phyloP scores from a whole-genome alignment of 2,113 vertebrate genomes.

The Setophaga petechia region DNA sequence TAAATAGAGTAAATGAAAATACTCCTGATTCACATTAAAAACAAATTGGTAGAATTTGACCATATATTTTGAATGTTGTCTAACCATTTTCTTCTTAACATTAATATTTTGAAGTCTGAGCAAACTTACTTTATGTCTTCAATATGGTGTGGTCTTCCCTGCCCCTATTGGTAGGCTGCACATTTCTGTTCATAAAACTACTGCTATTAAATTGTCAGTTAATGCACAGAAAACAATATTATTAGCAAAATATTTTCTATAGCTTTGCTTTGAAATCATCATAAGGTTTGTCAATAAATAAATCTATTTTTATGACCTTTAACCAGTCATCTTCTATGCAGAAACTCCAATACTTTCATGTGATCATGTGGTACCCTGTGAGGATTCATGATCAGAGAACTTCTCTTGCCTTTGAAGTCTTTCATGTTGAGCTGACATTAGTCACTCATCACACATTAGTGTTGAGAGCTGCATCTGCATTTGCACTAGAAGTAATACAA shows the following conservation, averaged over 20 bases:
- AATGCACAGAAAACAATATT: background rate
- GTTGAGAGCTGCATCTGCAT: background rate
- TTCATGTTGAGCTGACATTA: slow-evolving; percentile 9
- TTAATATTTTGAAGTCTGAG: background rate
- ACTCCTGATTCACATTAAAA: background rate
- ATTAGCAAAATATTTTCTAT: background rate
- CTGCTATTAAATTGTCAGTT: background rate
- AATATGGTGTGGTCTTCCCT: background rate
- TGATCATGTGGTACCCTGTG: background rate
- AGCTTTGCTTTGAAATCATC: background rate
- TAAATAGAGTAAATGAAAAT: background rate
- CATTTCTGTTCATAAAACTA: background rate
- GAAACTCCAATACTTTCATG: background rate
- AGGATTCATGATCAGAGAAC: background rate
- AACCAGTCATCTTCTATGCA: background rate
- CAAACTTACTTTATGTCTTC: background rate
- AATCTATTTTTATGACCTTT: background rate
- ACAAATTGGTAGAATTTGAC: background rate
- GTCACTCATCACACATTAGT: background rate
- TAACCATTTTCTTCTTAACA: background rate
- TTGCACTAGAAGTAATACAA: background rate
- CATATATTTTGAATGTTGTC: background rate
- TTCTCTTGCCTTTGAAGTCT: background rate
- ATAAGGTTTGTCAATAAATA: background rate
- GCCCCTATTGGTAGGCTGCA: background rate